Evolutionary conservation across 2,113 vertebrate genomes (phyloP).

Genomic region (Saguinus midas): DNA sequence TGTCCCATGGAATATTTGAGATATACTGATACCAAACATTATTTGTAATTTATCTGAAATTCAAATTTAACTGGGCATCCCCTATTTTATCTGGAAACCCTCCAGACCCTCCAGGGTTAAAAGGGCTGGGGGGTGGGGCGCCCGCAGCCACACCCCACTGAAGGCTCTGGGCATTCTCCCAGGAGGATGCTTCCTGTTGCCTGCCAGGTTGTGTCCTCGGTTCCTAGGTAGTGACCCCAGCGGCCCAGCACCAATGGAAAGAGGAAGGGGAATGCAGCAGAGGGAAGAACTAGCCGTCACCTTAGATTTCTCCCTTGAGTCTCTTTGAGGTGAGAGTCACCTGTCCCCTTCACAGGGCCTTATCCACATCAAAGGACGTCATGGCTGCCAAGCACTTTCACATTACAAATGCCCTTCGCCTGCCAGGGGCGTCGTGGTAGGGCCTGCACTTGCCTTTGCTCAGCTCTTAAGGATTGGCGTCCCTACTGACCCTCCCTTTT

Average conservation of each 20-base stretch:
- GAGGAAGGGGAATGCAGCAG: background rate
- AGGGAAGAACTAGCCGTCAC: background rate
- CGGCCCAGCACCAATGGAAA: background rate
- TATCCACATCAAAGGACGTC: background rate
- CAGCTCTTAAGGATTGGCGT: background rate
- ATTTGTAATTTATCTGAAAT: background rate
- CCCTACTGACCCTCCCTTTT: background rate
- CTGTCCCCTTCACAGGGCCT: background rate
- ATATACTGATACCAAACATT: background rate
- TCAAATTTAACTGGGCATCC: background rate
- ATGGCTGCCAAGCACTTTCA: background rate
- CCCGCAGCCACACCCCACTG: background rate
- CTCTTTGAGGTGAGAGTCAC: background rate
- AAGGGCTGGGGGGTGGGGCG: background rate
- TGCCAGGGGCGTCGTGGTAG: accelerated
- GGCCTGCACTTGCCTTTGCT: background rate
- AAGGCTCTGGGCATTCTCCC: background rate
- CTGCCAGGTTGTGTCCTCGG: background rate
- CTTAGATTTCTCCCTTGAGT: background rate
- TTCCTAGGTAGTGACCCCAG: background rate
- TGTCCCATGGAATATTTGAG: background rate
- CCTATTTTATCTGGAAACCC: background rate
- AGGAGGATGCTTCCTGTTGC: background rate
- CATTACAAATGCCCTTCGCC: accelerated
- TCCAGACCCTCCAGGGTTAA: background rate